Base-by-base conservation (phyloP, 2,113 vertebrate species). In the Eleginops maclovinus region DNA sequence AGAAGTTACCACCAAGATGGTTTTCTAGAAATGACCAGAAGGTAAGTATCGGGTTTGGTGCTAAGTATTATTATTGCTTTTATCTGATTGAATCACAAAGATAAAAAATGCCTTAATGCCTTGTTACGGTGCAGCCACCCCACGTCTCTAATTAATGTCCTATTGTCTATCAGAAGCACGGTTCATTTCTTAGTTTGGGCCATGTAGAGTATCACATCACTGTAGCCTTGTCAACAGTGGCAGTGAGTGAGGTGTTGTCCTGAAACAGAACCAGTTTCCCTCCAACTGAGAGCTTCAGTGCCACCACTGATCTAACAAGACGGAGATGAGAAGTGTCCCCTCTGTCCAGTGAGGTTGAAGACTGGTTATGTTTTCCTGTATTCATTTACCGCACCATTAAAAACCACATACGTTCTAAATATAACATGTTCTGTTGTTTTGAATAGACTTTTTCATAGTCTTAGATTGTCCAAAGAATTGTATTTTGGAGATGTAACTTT, bases 151-250 rank as follows among this genome's bases (percentile, higher is more conserved):
- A 79, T 75, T 47, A 40, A 58, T 61, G 40, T 62, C 55, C 36
- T 55, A 7, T 43, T 77, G 64, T 28, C 14, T 59, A 46, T 84
- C 50, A 64, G 75, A 41, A 44, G 67, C 14, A 55, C 11, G 59
- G 0, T 76, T 75, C 13, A n/a, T 68, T 19, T 72, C 61, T 71
- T 80, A 85, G 77, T 87, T 76, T 22, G 10, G 50, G 43, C 54
- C 28, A n/a, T 28, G 43, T 44, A 14, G 55, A 64, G 84, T 88
- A 82, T 89, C 87, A 56, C 62, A 62, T 91, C 65, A 65, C 77
- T 68, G 63, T 26, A 41, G 71, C 47, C 77, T 44, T 36, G 61
- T 86, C 82, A 62, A 31, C 51, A 56, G 4, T 61, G 58, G 13
- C 41, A 24, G 63, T 84, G 82, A 89, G 65, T 80, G 79, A 86